phyloP scores from a whole-genome alignment of 2,797 vertebrate genomes.

The Pagetopsis macropterus region DNA sequence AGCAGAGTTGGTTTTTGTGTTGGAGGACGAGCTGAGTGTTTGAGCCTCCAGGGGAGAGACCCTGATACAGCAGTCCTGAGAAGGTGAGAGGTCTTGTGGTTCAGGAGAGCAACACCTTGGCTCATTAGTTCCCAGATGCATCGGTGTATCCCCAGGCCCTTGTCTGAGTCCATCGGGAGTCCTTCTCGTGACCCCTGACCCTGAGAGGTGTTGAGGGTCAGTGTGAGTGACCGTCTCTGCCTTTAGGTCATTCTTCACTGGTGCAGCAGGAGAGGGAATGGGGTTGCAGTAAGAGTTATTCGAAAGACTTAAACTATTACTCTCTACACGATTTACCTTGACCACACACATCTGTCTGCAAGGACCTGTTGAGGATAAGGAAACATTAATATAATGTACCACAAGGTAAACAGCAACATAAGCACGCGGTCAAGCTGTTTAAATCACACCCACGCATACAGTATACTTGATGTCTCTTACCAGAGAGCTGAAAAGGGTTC shows the following conservation, averaged over 20 bases:
- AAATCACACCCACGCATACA: background rate
- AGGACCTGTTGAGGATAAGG: conserved; percentile 65
- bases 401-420: background rate
- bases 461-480: conserved; percentile 78
- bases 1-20: conserved; percentile 41
- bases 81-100: conserved; percentile 52
- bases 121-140: conserved; percentile 47
- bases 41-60: conserved; percentile 39
- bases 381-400: conserved; percentile 1
- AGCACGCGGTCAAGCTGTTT: background rate
- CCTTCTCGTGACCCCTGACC: conserved; percentile 41
- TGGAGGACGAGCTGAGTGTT: conserved; percentile 36
- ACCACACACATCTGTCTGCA: conserved; percentile 86
- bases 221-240: conserved; percentile 24
- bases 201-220: conserved; percentile 55
- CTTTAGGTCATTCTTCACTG: conserved; percentile 50
- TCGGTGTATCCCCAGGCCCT: conserved; percentile 42
- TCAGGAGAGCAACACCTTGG: conserved; percentile 44
- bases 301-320: conserved; percentile 67
- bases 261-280: conserved; percentile 36
- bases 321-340: conserved; percentile 83
- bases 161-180: conserved; percentile 50
- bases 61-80: conserved; percentile 62
- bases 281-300: conserved; percentile 36
- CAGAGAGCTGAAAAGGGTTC: conserved; percentile 78